Evolutionary conservation across 1,140 invertebrate species (phyloP), one percentile per base, ranked within the genome.

Genomic region (Drosophila setifemur): DNA sequence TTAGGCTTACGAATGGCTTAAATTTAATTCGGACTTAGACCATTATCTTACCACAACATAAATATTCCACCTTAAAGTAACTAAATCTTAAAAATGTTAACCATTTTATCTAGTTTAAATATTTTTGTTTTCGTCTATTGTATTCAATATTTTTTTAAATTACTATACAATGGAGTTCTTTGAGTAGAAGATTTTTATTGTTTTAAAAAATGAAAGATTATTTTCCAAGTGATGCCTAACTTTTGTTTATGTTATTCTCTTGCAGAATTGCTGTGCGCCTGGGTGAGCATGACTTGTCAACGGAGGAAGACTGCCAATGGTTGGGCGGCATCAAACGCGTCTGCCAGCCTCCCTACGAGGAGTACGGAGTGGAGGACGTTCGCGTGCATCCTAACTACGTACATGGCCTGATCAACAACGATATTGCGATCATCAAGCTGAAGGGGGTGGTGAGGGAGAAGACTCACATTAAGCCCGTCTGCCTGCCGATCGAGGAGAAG

Each of bases 381-480:
- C 92, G 93, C 6, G 89, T 91, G 1, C 94, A 95, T 81, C 92
- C 94, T 26, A 69, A 91, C 4, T 95, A 94, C 44, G 82, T 90
- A 14, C 91, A 93, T 1, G 54, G 63, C 0, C 87, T 91, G 26
- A 92, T 93, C 43, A 85, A 88, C 7, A 92, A 95, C 75, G 95
- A 96, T 72, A 93, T 96, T 31, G 95, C 94, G 1, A 73, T 96
- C 1, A 68, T 96, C 3, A 86, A 77, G 43, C 40, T 90, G 2
- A 58, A 81, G 29, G 60, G 70, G 0, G 9, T 57, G n/a, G 81
- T 88, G 1, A 39, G 26, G 11, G 53, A 28, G 4, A 53, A 89
- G 43, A 23, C 23, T 0, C 88, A 89, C 29, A 89, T 89, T 5
- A 81, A 78, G 18, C 83, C 88, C 8, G 33, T 89, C 4, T 89